Percentiles rank a stretch among this genome's conserved stretches.
These are phyloP conservation scores for Otus sunia DNA, from an alignment of 2,113 vertebrate genomes.

Conservation along the genomic window DNA sequence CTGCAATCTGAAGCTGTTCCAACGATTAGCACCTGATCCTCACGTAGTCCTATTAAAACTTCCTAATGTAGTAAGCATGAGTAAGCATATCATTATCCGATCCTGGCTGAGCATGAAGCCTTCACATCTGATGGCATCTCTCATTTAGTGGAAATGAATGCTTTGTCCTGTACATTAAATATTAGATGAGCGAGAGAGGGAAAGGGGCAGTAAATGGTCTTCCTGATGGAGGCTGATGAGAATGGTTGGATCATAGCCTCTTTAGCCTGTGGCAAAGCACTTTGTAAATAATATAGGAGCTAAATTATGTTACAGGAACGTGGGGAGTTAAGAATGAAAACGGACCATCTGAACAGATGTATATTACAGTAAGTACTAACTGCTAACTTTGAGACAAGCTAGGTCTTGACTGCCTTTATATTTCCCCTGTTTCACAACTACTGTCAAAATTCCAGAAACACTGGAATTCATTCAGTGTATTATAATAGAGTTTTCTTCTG, in stretches of 20 bases:
- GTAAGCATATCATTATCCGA: slow-evolving; percentile 51
- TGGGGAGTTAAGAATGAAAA: not conserved
- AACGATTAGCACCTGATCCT: slow-evolving; percentile 38
- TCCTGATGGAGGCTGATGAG: not conserved
- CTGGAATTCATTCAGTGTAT: not conserved
- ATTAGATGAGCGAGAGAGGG: not conserved
- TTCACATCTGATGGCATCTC: slow-evolving; percentile 45
- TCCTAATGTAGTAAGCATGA: slow-evolving; percentile 48
- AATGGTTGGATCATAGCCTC: not conserved
- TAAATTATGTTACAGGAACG: not conserved
- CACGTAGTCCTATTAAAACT: slow-evolving; percentile 1
- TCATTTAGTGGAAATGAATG: not conserved
- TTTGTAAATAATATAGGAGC: not conserved
- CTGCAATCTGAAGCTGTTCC: slow-evolving; percentile 15
- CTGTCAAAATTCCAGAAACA: not conserved
- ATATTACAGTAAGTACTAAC: not conserved
- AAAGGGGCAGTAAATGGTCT: not conserved
- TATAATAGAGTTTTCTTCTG: not conserved
- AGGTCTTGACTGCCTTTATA: not conserved
- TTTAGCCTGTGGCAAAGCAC: not conserved
- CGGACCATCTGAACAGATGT: not conserved
- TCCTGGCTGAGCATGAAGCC: not conserved
- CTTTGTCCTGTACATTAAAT: not conserved
- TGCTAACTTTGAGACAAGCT: not conserved
- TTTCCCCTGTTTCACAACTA: not conserved